Base-by-base conservation (phyloP, 2,797 vertebrate genomes). In the Syngnathus acus region DNA sequence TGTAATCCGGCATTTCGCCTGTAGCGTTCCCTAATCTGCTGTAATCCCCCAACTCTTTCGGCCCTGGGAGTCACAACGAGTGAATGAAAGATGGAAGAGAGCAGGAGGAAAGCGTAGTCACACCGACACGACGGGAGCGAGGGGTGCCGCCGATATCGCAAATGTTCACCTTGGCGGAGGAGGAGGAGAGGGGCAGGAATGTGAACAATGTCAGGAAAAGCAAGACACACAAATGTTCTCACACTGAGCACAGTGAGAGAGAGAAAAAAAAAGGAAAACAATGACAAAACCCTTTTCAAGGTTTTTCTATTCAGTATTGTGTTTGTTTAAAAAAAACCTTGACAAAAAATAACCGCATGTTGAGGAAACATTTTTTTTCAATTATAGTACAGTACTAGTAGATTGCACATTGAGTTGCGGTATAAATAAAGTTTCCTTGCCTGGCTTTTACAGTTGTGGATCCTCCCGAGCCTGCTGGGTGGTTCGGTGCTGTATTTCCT, bases 381-480 rank as follows among this genome's bases (percentile, higher is more conserved):
- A 42, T 11, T 42, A 40, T 9, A 40, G 6, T 40, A 32, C 26
- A 32, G 26, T 32, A 32, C 3, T 32, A 3, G 26, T 32, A 32
- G 26, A 32, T 32, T 32, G 26, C 26, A 32, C 26, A 32, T 32
- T 32, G 26, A 32, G 26, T 32, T 32, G 3, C 42, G 13, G 5
- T 43, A 43, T 10, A 43, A 43, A 43, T 43, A 0, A 43, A 3
- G 11, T 11, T 43, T 10, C 42, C 42, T 43, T 43, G 42, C 42
- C 42, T 43, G 53, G 37, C n/a, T 26, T 42, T 54, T 8, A 54
- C 17, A 91, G 90, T 68, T 91, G 71, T 96, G 94, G 95, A 96
- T 96, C 71, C 84, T 95, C 14, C 95, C 94, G 62, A 95, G 95
- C 82, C 89, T 96, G 72, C 82, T 95, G 0, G 95, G 94, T 21